phyloP scores from a whole-genome alignment of 2,888 invertebrate genomes.

The Lomographa bimaculata region DNA sequence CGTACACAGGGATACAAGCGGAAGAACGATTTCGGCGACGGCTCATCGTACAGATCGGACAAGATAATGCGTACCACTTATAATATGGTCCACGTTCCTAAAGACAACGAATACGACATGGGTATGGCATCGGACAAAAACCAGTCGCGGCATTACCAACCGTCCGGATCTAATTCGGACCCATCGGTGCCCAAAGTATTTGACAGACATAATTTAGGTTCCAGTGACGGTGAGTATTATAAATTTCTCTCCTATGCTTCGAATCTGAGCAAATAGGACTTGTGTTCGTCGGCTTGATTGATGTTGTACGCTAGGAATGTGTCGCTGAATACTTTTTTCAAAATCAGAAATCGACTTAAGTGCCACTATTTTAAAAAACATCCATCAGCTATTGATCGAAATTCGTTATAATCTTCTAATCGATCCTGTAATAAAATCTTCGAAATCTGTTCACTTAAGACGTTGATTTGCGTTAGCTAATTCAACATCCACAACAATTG shows the following conservation, averaged over 20 bases:
- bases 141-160: conserved; percentile 56
- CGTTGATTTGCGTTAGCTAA: too few relatives aligned
- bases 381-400: too few relatives aligned
- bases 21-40: conserved; percentile 71
- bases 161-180: conserved; percentile 61
- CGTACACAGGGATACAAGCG: conserved; percentile 64
- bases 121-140: conserved; percentile 55
- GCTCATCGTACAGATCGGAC: conserved; percentile 64
- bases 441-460: too few relatives aligned
- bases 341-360: too few relatives aligned
- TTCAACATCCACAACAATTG: too few relatives aligned
- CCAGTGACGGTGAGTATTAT: conserved; percentile 69
- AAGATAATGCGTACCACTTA: conserved; percentile 72
- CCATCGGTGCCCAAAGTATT: conserved; percentile 60
- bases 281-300: not conserved
- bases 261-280: conserved; percentile 7
- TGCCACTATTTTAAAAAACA: too few relatives aligned
- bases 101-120: conserved; percentile 49
- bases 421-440: too few relatives aligned
- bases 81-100: conserved; percentile 55
- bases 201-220: conserved; percentile 68
- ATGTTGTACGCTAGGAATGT: too few relatives aligned
- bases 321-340: too few relatives aligned
- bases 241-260: conserved; percentile 37
- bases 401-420: too few relatives aligned